phyloP scores from a whole-genome alignment of 1,140 invertebrate species.

The Papilio polytes region DNA sequence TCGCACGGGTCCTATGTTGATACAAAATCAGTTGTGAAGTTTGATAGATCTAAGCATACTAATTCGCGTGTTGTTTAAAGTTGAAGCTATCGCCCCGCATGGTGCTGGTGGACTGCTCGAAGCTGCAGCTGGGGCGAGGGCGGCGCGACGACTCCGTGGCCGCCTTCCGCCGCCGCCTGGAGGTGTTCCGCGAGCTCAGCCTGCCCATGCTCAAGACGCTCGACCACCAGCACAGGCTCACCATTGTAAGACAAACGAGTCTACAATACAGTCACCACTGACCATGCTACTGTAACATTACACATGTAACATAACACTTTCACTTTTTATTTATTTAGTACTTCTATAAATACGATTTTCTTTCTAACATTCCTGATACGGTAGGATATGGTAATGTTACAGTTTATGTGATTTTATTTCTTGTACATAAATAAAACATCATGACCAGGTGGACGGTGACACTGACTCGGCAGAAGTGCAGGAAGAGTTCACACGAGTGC shows the following conservation, averaged over 20 bases:
- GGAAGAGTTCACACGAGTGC: constrained; percentile 88
- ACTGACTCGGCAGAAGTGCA: constrained; percentile 90
- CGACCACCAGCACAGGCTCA: constrained; percentile 90
- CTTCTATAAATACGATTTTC: too few species aligned
- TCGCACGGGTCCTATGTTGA: too few species aligned
- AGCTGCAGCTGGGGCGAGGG: constrained; percentile 91
- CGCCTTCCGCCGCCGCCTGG: constrained; percentile 91
- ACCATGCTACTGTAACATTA: too few species aligned
- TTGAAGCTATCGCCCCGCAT: constrained; percentile 90
- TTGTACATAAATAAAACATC: not conserved
- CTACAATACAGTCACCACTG: not conserved
- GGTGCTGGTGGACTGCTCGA: constrained; percentile 93
- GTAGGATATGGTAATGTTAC: too few species aligned
- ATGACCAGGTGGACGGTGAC: constrained; percentile 89
- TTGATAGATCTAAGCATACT: too few species aligned
- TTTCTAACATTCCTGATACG: too few species aligned
- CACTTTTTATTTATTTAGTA: too few species aligned
- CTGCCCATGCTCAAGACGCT: constrained; percentile 94
- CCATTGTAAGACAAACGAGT: constrained; percentile 86
- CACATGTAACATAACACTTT: too few species aligned
- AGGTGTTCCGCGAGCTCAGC: constrained; percentile 93
- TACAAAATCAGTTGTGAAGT: too few species aligned
- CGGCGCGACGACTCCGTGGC: constrained; percentile 93
- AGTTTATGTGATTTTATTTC: too few species aligned
- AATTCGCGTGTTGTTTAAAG: constrained; percentile 74